Percentiles rank a stretch among this genome's conserved stretches.
Conservation (phyloP, 2,888 invertebrate species). For the Lepidocyrtinus sp. region DNA sequence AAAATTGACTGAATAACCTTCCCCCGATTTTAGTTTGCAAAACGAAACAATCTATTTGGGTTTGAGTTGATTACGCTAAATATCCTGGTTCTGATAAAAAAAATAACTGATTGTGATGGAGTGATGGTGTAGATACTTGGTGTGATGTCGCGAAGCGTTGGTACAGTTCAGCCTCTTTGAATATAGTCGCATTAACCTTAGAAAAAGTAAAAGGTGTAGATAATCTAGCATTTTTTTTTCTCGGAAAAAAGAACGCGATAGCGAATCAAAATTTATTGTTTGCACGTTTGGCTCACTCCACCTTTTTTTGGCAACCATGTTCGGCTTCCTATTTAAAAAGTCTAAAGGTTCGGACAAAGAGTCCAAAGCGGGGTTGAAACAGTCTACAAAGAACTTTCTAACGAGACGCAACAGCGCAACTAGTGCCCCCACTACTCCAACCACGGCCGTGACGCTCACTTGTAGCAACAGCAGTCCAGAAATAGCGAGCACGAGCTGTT, state of each 20-base stretch:
- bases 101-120: background rate
- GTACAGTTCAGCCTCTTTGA: background rate
- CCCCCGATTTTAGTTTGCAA: constrained; percentile 30
- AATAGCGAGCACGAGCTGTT: background rate
- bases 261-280: constrained; percentile 50
- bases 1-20: constrained; percentile 54
- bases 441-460: background rate
- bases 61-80: background rate
- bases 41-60: too few relatives aligned
- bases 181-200: constrained; percentile 39
- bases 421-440: constrained; percentile 19
- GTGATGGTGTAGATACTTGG: background rate
- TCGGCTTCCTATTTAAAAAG: constrained; percentile 69
- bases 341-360: constrained; percentile 65
- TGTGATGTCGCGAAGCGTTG: background rate
- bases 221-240: constrained; percentile 16
- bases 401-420: constrained; percentile 50
- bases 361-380: constrained; percentile 47
- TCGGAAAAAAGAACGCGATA: constrained; percentile 11
- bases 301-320: constrained; percentile 64
- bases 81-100: background rate
- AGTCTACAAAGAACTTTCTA: constrained; percentile 54
- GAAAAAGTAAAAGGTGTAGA: constrained; percentile 50
- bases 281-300: constrained; percentile 38
- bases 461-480: constrained; percentile 31